phyloP scores from a whole-genome alignment of 2,888 invertebrate genomes.

The Leptopterna dolabrata region DNA sequence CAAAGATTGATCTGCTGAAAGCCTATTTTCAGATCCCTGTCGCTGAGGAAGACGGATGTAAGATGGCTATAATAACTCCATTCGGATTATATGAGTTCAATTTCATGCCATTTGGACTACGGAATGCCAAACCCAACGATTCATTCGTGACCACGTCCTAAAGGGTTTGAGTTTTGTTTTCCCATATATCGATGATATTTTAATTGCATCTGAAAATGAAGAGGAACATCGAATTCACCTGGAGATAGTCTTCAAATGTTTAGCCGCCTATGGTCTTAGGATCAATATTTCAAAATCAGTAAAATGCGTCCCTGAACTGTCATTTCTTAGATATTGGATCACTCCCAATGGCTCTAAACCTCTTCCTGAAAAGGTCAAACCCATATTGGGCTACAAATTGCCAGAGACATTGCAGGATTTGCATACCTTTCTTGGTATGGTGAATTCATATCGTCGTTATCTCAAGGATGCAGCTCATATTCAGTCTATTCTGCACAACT shows the following conservation, averaged over 20 bases:
- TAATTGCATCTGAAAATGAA: constrained; percentile 57
- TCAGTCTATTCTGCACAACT: constrained; percentile 34
- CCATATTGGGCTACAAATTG: constrained; percentile 62
- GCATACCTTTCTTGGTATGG: constrained; percentile 58
- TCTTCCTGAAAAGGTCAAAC: constrained; percentile 64
- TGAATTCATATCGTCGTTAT: constrained; percentile 57
- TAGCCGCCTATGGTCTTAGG: constrained; percentile 62
- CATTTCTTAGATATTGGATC: constrained; percentile 64
- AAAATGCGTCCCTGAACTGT: constrained; percentile 62
- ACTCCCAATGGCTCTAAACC: constrained; percentile 64
- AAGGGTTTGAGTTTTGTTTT: constrained; percentile 60
- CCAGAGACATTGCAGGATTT: constrained; percentile 54
- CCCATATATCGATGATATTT: constrained; percentile 62
- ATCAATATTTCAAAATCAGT: constrained; percentile 65
- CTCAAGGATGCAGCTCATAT: constrained; percentile 49
- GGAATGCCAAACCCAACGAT: constrained; percentile 63
- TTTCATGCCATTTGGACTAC: constrained; percentile 61
- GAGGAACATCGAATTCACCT: constrained; percentile 62
- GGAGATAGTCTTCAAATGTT: constrained; percentile 54
- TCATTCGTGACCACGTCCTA: constrained; percentile 61
- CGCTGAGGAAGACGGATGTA: background rate
- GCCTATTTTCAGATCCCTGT: constrained; percentile 47
- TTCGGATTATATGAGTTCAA: constrained; percentile 61
- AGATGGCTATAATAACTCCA: constrained; percentile 62
- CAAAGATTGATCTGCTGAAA: constrained; percentile 51